Base-by-base conservation (phyloP, 1,140 invertebrate genomes). In the Phthorimaea operculella region DNA sequence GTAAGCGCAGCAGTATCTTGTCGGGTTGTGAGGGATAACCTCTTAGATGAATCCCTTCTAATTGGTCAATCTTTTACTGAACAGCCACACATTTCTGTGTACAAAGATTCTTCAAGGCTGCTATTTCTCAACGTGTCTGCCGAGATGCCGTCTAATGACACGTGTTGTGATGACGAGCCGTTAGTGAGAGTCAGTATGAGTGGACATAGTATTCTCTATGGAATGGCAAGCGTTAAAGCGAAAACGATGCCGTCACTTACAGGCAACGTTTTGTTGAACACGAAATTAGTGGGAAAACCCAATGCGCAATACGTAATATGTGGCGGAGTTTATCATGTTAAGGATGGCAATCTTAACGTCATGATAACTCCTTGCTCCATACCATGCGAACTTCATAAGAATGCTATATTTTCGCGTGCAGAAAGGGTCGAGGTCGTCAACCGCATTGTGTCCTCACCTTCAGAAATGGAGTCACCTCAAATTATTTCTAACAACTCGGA, bases 41-140 rank as follows among this genome's bases (percentile, higher is more conserved):
- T 63, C 1, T 15, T 66, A 4, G 58, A 63, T 6, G 59, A 59
- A 33, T 14, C 54, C 1, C 33, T 66, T 48, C 21, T 66, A 0
- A 33, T 66, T 15, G 59, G 58, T 15, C 64, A 63, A 21, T 51
- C 48, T 0, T 66, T 28, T 48, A 52, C 60, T 0, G 64, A 66
- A 42, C 60, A 59, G 28, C 58, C 55, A 5, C 58, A 66, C 21
- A 52, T 66, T 15, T 33, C 60, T 10, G 53, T 62, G 0, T 39
- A 44, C 21, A 66, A 66, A 39, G 58, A 65, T 36, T 16, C 50
- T 1, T 6, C 15, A 10, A 58, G 56, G 15, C 33, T 65, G 11
- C 51, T 47, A 12, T 64, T 61, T 36, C 0, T 57, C 0, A 4
- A 60, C 45, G 39, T 56, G 11, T 44, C 42, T 47, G 36, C 33